Percentiles rank a stretch among this genome's conserved stretches.
Conservation (phyloP, 1,140 invertebrate genomes). For the Hyphantria cunea region DNA sequence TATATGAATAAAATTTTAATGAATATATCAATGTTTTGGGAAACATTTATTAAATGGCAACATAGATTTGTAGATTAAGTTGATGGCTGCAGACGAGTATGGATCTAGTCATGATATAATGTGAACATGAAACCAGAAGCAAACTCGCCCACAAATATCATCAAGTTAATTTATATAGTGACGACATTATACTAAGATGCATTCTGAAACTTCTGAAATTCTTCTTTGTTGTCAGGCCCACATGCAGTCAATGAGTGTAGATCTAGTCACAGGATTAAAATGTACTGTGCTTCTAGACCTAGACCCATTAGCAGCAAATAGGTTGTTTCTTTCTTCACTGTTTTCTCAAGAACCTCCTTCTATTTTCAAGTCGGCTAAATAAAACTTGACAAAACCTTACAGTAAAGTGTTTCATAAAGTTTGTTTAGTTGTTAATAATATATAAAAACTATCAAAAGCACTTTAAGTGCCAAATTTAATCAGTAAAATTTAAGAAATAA, state of each 20-base stretch:
- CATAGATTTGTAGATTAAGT: conserved; percentile 55
- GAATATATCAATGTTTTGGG: too few species aligned
- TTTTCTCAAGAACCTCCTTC: too few species aligned
- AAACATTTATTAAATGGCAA: too few species aligned
- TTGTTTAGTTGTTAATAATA: background rate
- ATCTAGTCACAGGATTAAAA: conserved; percentile 90
- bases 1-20: too few species aligned
- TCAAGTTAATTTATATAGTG: conserved; percentile 47
- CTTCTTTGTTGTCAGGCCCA: conserved; percentile 43
- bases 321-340: conserved; percentile 23
- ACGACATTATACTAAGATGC: background rate
- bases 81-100: conserved; percentile 90
- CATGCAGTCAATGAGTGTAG: conserved; percentile 90
- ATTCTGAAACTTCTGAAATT: background rate
- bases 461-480: background rate
- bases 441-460: too few species aligned
- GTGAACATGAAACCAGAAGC: conserved; percentile 88
- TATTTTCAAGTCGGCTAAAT: too few species aligned
- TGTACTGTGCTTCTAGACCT: conserved; percentile 86
- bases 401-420: background rate
- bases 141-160: conserved; percentile 88
- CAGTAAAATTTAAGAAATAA: background rate
- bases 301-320: conserved; percentile 82
- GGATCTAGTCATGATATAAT: conserved; percentile 89
- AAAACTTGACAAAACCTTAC: too few species aligned